Conservation (phyloP, 2,113 vertebrate species). For the Nipponia nippon region DNA sequence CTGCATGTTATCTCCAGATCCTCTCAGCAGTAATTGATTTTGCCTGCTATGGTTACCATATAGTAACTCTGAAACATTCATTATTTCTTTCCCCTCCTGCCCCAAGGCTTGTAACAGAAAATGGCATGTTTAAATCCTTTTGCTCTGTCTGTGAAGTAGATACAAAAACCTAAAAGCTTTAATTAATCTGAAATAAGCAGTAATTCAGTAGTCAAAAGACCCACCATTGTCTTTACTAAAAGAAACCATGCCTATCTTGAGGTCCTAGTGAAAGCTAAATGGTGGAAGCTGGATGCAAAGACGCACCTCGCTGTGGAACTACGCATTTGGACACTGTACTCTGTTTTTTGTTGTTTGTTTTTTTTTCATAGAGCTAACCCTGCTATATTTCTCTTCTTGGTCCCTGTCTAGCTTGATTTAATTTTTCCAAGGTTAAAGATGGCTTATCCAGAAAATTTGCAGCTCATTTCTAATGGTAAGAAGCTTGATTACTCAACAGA, state of each 20-base stretch:
- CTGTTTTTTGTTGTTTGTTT: not conserved
- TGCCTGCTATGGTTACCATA: conserved; percentile 50
- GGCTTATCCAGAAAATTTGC: not conserved
- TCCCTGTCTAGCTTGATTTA: conserved; percentile 16
- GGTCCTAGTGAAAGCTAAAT: not conserved
- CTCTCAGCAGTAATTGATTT: conserved; percentile 53
- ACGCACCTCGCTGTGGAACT: not conserved
- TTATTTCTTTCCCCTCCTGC: conserved; percentile 42
- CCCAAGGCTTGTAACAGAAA: conserved; percentile 32
- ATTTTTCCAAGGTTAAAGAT: conserved; percentile 43
- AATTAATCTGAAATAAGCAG: conserved; percentile 21
- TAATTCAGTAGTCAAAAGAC: conserved; percentile 7
- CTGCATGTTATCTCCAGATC: conserved; percentile 25
- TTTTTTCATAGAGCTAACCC: not conserved
- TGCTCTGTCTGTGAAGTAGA: conserved; percentile 45
- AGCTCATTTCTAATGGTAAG: conserved; percentile 8
- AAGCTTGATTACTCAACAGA: not conserved
- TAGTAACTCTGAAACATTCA: conserved; percentile 33
- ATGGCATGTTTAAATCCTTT: conserved; percentile 9
- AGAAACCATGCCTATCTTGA: not conserved
- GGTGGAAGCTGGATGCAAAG: not conserved
- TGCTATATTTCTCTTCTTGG: not conserved
- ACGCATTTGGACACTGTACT: not conserved
- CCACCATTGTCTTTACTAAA: not conserved
- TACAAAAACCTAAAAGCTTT: conserved; percentile 27